Percentiles rank a stretch among this genome's conserved stretches.
Conservation (phyloP, 2,797 vertebrate genomes). For the Gymnopithys bicolor region DNA sequence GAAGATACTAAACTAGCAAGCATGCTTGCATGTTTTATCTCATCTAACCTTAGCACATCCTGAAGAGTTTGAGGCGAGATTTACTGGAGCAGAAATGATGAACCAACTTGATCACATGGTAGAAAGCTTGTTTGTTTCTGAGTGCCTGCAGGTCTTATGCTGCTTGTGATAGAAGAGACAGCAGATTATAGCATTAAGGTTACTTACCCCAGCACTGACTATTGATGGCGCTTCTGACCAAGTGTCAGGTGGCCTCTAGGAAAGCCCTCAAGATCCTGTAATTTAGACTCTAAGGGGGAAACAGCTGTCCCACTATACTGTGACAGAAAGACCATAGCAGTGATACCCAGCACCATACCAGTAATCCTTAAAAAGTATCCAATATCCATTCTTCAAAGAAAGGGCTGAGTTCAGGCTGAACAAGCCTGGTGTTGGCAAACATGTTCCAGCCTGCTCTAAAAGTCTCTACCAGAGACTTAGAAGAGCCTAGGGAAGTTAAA, state of each 20-base stretch:
- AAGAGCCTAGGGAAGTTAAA: not conserved
- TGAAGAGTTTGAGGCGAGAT: not conserved
- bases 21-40: not conserved
- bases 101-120: not conserved
- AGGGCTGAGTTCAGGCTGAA: not conserved
- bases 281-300: not conserved
- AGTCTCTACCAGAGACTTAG: not conserved
- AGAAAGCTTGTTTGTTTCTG: not conserved
- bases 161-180: not conserved
- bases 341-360: not conserved
- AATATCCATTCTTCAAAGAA: not conserved
- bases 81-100: conserved; percentile 22
- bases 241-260: not conserved
- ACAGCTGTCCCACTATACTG: not conserved
- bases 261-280: not conserved
- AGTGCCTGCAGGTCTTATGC: not conserved
- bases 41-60: not conserved
- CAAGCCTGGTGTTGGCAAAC: not conserved
- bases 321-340: not conserved
- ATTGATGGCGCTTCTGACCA: not conserved
- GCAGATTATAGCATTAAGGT: not conserved
- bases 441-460: not conserved
- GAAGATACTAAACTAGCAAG: not conserved
- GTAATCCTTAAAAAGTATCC: not conserved
- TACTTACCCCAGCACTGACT: not conserved